phyloP scores from a whole-genome alignment of 2,888 invertebrate species.

The Eupeodes latifasciatus region DNA sequence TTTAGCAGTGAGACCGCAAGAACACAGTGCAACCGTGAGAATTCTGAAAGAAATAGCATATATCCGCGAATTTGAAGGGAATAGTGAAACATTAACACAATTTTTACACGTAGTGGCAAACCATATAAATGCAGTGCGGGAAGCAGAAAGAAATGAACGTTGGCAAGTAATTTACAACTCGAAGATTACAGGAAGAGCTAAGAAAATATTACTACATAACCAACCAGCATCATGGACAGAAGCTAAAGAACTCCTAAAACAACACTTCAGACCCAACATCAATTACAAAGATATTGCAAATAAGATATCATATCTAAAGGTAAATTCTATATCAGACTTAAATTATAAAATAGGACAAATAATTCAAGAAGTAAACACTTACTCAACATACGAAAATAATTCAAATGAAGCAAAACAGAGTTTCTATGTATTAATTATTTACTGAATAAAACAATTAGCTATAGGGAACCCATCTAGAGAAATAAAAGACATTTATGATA shows the following conservation, averaged over 20 bases:
- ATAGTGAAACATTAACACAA: no score
- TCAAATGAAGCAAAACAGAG: not conserved
- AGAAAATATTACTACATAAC: no score
- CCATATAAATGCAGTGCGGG: no score
- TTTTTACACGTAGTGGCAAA: no score
- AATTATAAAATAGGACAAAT: constrained; percentile 1
- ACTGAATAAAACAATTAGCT: not conserved
- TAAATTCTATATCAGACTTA: not conserved
- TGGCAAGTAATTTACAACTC: no score
- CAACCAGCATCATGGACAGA: not conserved
- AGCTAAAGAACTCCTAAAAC: not conserved
- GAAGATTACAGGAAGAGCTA: no score
- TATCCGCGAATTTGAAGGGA: no score
- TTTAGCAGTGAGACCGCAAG: no score
- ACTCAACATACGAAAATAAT: not conserved
- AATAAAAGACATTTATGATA: not conserved
- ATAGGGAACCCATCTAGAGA: constrained; percentile 1
- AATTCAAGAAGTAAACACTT: no score
- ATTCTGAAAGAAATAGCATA: no score
- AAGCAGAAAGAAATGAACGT: no score
- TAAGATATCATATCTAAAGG: not conserved
- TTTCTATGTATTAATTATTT: not conserved
- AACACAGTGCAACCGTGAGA: no score
- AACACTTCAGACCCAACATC: not conserved
- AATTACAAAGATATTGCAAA: not conserved